phyloP scores from a whole-genome alignment of 2,888 invertebrate genomes.

The Malacosoma neustria region DNA sequence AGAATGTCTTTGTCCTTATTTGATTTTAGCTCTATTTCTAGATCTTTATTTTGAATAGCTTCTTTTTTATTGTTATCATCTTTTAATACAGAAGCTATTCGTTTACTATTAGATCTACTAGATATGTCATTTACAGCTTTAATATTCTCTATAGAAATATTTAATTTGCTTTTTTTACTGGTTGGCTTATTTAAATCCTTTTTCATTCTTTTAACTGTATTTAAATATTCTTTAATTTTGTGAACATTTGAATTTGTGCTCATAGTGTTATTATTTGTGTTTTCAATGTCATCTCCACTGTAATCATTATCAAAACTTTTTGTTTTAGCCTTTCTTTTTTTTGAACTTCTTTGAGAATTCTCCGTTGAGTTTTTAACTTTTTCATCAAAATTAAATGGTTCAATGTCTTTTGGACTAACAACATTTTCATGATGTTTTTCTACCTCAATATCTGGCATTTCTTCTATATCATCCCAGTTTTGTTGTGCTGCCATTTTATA shows the following conservation, averaged over 20 bases:
- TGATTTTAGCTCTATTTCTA: too few relatives aligned
- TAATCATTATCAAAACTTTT: conserved; percentile 14
- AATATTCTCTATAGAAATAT: conserved; percentile 62
- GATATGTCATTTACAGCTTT: conserved; percentile 21
- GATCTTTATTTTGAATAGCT: too few relatives aligned
- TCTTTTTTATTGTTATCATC: too few relatives aligned
- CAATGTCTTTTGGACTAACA: conserved; percentile 38
- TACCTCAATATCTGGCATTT: conserved; percentile 36
- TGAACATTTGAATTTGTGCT: conserved; percentile 32
- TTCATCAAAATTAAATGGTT: conserved; percentile 36
- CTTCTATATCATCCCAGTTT: conserved; percentile 64
- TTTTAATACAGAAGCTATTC: neutral
- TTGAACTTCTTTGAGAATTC: conserved; percentile 50
- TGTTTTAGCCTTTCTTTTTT: conserved; percentile 35
- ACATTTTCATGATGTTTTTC: conserved; percentile 29
- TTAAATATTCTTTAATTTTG: conserved; percentile 49
- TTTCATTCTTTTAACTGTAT: conserved; percentile 59
- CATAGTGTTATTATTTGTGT: conserved; percentile 27
- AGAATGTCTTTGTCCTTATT: conserved; percentile 5
- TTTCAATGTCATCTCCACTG: conserved; percentile 26
- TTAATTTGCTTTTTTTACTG: conserved; percentile 51
- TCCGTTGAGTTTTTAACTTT: conserved; percentile 36
- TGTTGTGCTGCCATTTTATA: conserved; percentile 38
- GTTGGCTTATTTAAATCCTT: conserved; percentile 59
- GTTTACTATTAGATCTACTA: neutral